phyloP scores from a whole-genome alignment of 2,888 invertebrate species.

The Patella pellucida region DNA sequence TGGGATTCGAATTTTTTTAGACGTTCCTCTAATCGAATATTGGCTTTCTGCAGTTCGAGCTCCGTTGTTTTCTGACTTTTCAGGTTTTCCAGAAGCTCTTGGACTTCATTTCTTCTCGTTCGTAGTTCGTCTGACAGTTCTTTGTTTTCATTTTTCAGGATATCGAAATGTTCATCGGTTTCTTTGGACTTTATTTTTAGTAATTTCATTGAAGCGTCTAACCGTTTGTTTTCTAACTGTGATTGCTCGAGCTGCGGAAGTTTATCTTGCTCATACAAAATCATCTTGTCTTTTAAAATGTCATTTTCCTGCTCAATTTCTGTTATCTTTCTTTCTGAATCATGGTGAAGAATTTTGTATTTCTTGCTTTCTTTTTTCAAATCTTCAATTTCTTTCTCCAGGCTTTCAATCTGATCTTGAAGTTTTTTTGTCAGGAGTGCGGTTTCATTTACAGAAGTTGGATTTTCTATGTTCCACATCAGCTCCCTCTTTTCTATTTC shows the following conservation, averaged over 20 bases:
- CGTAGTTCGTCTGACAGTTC: neutral
- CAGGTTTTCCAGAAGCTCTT: neutral
- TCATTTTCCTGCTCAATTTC: constrained; percentile 39
- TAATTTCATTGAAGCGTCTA: constrained; percentile 34
- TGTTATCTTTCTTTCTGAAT: constrained; percentile 32
- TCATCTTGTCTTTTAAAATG: constrained; percentile 22
- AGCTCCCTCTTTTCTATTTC: constrained; percentile 50
- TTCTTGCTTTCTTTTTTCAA: constrained; percentile 14
- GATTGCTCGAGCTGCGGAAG: constrained; percentile 15
- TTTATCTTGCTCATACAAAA: neutral
- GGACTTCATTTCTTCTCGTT: neutral
- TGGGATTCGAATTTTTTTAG: neutral
- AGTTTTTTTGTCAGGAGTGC: neutral
- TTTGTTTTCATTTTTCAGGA: neutral
- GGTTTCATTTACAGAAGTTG: neutral
- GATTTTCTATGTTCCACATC: constrained; percentile 41
- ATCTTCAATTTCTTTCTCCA: constrained; percentile 17
- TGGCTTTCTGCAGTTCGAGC: neutral
- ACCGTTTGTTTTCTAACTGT: constrained; percentile 38
- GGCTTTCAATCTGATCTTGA: constrained; percentile 15
- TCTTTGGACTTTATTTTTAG: constrained; percentile 27
- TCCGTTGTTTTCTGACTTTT: neutral
- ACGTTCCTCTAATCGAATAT: neutral
- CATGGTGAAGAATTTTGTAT: constrained; percentile 21
- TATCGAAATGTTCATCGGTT: neutral